Percentiles rank a stretch among this genome's conserved stretches.
Evolutionary conservation across 2,113 vertebrate genomes (phyloP).

Genomic region (Brienomyrus longianalis): DNA sequence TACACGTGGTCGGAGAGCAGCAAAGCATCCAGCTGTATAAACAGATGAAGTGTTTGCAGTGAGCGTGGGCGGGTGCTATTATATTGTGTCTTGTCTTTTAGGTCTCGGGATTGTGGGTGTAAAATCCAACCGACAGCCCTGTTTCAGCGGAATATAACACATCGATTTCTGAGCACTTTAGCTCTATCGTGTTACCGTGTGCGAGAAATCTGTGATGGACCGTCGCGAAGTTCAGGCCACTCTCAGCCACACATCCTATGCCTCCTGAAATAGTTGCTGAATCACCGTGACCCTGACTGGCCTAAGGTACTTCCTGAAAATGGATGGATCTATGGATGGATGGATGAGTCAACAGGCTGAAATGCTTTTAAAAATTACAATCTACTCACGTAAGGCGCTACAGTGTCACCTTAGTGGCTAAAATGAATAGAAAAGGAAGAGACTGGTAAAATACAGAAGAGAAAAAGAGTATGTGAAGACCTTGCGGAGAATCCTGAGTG

Average conservation of each 20-base stretch:
- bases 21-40: neutral
- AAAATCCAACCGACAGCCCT: neutral
- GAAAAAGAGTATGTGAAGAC: neutral
- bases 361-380: neutral
- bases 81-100: neutral
- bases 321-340: neutral
- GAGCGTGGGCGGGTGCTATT: neutral
- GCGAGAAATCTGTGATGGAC: neutral
- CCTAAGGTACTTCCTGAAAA: neutral
- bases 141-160: neutral
- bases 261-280: neutral
- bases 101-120: neutral
- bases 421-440: neutral
- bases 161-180: neutral
- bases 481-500: neutral
- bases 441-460: neutral
- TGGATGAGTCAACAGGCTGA: neutral
- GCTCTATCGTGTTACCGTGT: neutral
- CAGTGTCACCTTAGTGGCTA: neutral
- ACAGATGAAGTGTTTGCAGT: neutral
- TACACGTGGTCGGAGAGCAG: neutral
- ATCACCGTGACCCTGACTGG: neutral
- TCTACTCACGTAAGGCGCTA: neutral
- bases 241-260: neutral
- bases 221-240: neutral